Base-by-base conservation (phyloP, 2,113 vertebrate species). In the human region DNA sequence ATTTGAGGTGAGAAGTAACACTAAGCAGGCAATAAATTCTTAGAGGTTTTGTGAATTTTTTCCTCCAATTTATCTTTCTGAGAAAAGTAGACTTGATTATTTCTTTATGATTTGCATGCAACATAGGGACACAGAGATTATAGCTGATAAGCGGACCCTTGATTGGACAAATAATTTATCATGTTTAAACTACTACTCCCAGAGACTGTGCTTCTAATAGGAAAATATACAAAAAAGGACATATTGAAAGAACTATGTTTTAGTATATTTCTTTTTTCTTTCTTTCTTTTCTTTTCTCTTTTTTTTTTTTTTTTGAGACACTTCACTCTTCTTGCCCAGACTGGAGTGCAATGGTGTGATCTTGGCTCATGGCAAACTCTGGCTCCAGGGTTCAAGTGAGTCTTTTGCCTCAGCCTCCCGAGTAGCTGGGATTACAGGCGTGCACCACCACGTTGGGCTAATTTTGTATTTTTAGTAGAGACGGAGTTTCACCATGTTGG, bases 251-350 rank as follows among this genome's bases (percentile, higher is more conserved):
- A 75, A 13, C 0, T 23, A 5, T 57, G 8, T 32, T 76, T 88
- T 72, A 68, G 3, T 89, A 35, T 25, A 75, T 40, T 50, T 11
- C 0, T 70, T 2, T 6, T 55, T 6, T 18, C 52, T 55, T 7
- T 18, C 50, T 4, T 14, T 4, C 3, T 50, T 13, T 12, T 40
- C 38, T 12, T 48, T 48, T 48, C 48, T 40, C 38, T 52, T 17
- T 18, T 5, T 4, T 17, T 17, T 55, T 17, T 18, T 18, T 6
- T 18, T 18, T 18, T 55, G 5, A 6, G 52, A 20, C 0, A 0
- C 52, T 20, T 55, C 0, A 20, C 18, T 55, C 52, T 55, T 55
- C 52, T 55, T 55, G 52, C 52, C 52, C 52, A 55, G 52, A 55
- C 17, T 55, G 52, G 17, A 55, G 52, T 55, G 18, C 52, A 55